These are phyloP conservation scores for Leptinotarsa tumamoca DNA, from an alignment of 2,888 invertebrate genomes.

Conservation along the genomic window DNA sequence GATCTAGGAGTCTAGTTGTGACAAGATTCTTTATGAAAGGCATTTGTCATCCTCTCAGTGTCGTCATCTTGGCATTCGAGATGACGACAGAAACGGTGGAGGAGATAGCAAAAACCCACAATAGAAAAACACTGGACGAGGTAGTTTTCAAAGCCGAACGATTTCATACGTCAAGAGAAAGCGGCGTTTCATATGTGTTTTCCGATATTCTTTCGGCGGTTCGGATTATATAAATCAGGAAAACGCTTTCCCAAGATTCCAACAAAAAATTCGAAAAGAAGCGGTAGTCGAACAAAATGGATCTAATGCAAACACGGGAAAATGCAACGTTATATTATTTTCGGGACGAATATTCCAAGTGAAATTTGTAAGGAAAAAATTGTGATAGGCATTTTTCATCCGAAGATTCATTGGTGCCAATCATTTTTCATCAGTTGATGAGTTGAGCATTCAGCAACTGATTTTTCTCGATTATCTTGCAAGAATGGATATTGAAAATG, in stretches of 20 bases:
- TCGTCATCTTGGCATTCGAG: background rate
- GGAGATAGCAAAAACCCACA: background rate
- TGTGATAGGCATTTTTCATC: too few relatives aligned
- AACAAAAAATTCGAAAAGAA: background rate
- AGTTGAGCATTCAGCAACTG: too few relatives aligned
- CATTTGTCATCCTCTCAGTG: constrained; percentile 3
- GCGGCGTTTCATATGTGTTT: background rate
- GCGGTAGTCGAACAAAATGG: background rate
- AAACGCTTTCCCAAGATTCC: background rate
- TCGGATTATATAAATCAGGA: background rate
- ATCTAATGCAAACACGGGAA: background rate
- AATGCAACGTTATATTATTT: background rate
- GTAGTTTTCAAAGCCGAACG: constrained; percentile 1
- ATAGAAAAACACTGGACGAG: background rate
- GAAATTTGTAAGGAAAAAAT: too few relatives aligned
- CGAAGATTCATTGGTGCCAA: too few relatives aligned
- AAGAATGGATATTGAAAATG: too few relatives aligned
- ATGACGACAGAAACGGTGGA: background rate
- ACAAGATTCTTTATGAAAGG: background rate
- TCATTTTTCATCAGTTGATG: too few relatives aligned
- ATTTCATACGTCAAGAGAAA: background rate
- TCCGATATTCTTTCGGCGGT: background rate
- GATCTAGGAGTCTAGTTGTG: background rate
- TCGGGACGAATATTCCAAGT: background rate
- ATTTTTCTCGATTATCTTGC: too few relatives aligned